phyloP scores from a whole-genome alignment of 2,888 invertebrate genomes.

The Artemia sinica region DNA sequence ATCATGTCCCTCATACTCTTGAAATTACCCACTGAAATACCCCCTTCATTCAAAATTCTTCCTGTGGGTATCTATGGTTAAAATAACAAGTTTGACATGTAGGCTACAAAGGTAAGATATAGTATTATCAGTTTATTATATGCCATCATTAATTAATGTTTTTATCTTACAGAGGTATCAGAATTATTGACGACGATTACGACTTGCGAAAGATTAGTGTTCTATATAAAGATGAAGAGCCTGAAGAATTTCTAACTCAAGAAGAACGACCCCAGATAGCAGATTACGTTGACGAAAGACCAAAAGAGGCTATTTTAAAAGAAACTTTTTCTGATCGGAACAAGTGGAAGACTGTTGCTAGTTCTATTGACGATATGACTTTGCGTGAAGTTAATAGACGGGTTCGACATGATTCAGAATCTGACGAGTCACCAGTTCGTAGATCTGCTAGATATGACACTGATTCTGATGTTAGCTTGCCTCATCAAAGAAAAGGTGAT shows the following conservation, averaged over 20 bases:
- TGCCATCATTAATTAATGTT: background rate
- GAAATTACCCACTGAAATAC: no score
- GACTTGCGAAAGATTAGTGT: constrained; percentile 44
- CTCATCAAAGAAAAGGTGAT: constrained; percentile 27
- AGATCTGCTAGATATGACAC: constrained; percentile 27
- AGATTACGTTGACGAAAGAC: constrained; percentile 65
- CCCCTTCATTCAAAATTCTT: no score
- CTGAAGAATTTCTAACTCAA: constrained; percentile 45
- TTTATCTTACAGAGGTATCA: constrained; percentile 40
- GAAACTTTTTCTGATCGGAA: constrained; percentile 28
- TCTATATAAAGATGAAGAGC: constrained; percentile 44
- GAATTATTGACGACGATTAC: constrained; percentile 71
- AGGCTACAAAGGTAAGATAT: background rate
- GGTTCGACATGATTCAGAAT: constrained; percentile 28
- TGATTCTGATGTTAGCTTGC: constrained; percentile 32
- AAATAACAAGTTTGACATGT: background rate
- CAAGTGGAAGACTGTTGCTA: constrained; percentile 25
- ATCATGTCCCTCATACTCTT: no score
- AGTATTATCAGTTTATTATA: background rate
- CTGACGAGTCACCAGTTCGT: constrained; percentile 21
- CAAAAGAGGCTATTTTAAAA: constrained; percentile 39
- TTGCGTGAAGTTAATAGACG: background rate
- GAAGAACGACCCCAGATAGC: constrained; percentile 83
- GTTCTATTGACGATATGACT: constrained; percentile 27
- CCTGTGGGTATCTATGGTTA: no score